These are phyloP conservation scores for Tragelaphus strepsiceros DNA, from an alignment of 2,113 vertebrate genomes.

Conservation along the genomic window DNA sequence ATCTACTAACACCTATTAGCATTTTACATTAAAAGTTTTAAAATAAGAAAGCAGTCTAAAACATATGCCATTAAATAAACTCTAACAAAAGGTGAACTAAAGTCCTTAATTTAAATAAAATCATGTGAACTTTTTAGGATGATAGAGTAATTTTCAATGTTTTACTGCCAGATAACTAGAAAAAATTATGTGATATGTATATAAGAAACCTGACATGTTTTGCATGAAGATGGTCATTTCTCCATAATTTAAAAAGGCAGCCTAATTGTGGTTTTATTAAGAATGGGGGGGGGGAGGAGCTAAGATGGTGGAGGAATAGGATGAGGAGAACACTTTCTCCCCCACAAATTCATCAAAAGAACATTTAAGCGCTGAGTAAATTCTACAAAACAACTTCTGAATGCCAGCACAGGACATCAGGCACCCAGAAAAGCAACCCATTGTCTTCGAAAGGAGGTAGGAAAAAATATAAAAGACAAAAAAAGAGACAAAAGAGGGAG, in stretches of 20 bases:
- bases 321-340: too few species aligned
- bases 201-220: background rate
- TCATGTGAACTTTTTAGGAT: background rate
- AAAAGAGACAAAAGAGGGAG: too few species aligned
- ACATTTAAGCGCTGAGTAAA: too few species aligned
- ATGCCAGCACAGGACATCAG: too few species aligned
- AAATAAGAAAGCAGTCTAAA: conserved; percentile 54
- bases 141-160: background rate
- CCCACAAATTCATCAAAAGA: too few species aligned
- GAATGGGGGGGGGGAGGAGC: too few species aligned
- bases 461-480: too few species aligned
- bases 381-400: too few species aligned
- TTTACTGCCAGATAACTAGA: background rate
- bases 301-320: too few species aligned
- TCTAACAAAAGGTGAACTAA: background rate
- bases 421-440: too few species aligned
- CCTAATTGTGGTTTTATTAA: background rate
- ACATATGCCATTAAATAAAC: conserved; percentile 64
- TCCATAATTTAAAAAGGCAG: background rate
- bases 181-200: background rate
- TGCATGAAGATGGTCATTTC: background rate
- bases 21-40: background rate
- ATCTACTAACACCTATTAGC: background rate
- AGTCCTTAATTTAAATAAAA: background rate
- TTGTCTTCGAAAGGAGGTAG: too few species aligned